Percentiles rank a stretch among this genome's conserved stretches.
These are phyloP conservation scores for Agriopis marginaria DNA, from an alignment of 2,888 invertebrate genomes.

Conservation along the genomic window DNA sequence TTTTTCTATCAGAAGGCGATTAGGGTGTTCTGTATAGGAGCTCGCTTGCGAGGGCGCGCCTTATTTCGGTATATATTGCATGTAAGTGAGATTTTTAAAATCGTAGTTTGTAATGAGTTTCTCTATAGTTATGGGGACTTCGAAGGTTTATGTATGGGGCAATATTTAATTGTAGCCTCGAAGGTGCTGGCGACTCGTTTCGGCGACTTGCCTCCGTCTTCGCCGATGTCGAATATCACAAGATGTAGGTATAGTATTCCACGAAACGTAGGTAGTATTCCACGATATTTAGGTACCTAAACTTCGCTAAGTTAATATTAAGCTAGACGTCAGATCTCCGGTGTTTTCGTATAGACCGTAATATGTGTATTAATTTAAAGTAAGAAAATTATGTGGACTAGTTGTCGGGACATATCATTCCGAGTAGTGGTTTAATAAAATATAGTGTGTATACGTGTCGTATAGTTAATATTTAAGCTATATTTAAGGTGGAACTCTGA, in stretches of 20 bases:
- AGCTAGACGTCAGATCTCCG: constrained; percentile 77
- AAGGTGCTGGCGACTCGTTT: constrained; percentile 84
- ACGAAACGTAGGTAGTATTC: constrained; percentile 66
- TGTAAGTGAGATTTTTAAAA: constrained; percentile 72
- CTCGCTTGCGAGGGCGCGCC: constrained; percentile 67
- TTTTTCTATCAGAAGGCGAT: constrained; percentile 68
- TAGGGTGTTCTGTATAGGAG: constrained; percentile 62
- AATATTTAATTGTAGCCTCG: constrained; percentile 64
- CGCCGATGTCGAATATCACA: constrained; percentile 71
- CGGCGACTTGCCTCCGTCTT: constrained; percentile 84
- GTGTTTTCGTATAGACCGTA: constrained; percentile 76
- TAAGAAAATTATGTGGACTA: constrained; percentile 75
- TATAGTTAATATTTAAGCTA: constrained; percentile 69
- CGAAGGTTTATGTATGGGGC: constrained; percentile 70
- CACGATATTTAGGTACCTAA: constrained; percentile 71
- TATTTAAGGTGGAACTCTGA: constrained; percentile 81
- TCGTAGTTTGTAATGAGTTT: constrained; percentile 56
- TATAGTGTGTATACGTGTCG: constrained; percentile 82
- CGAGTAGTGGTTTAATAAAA: constrained; percentile 68
- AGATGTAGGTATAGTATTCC: constrained; percentile 64
- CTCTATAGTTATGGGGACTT: constrained; percentile 68
- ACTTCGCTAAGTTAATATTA: constrained; percentile 71
- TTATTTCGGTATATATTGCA: constrained; percentile 55
- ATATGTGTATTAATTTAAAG: constrained; percentile 73
- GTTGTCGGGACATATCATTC: constrained; percentile 78